Percentiles rank a stretch among this genome's conserved stretches.
These are phyloP conservation scores for Synergus japonicus DNA, from an alignment of 2,888 invertebrate species.

Conservation along the genomic window DNA sequence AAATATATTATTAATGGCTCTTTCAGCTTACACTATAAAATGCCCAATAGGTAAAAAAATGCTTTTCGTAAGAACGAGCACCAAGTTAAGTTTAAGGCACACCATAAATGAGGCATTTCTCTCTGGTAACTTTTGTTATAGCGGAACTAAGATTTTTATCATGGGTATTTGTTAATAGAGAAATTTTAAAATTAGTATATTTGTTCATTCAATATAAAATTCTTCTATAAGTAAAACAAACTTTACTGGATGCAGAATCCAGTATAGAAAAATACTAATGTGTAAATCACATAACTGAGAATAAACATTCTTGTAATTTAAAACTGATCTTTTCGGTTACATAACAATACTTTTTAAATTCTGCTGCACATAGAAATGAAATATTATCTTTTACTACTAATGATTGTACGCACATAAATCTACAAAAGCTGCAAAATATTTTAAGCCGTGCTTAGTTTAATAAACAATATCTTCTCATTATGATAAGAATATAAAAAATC, in stretches of 20 bases:
- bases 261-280: not conserved
- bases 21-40: conserved; percentile 23
- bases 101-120: not conserved
- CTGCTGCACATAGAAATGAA: not conserved
- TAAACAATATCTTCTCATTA: not conserved
- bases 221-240: not conserved
- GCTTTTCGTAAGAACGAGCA: conserved; percentile 22
- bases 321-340: not conserved
- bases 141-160: not conserved
- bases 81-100: not conserved
- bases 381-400: not conserved
- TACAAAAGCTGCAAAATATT: not conserved
- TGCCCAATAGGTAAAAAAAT: not conserved
- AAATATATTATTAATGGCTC: not conserved
- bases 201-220: not conserved
- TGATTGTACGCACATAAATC: not conserved
- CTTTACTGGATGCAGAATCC: not conserved
- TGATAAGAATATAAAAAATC: not conserved
- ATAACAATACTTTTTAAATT: not conserved
- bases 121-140: not conserved
- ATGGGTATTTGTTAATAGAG: not conserved
- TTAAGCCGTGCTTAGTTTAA: not conserved
- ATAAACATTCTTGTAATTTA: not conserved
- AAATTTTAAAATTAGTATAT: not conserved
- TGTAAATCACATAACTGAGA: not conserved